Evolutionary conservation across 2,113 vertebrate species (phyloP).

Genomic region (Podilymbus podiceps): DNA sequence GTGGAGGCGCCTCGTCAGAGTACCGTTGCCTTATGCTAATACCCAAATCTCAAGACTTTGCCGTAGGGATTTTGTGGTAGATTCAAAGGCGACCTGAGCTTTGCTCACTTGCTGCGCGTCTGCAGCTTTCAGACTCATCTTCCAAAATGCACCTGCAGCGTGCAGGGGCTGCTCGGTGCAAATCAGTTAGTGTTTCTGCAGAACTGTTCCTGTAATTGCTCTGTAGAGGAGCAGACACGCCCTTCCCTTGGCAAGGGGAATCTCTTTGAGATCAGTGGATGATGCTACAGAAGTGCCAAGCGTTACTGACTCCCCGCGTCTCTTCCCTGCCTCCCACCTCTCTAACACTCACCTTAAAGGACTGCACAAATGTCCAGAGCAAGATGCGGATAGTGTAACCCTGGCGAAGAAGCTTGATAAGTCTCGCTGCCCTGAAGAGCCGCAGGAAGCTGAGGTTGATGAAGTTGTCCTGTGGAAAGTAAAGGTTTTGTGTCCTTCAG

Average conservation of each 20-base stretch:
- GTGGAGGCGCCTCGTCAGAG: background rate
- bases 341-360: constrained; percentile 86
- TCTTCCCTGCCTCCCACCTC: background rate
- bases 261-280: background rate
- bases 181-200: background rate
- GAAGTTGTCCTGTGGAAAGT: constrained; percentile 84
- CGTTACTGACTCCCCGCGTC: accelerated
- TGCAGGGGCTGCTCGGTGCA: background rate
- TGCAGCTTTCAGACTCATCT: background rate
- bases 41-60: accelerated
- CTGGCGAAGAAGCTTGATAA: constrained; percentile 94
- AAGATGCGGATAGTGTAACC: constrained; percentile 97
- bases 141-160: accelerated
- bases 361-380: constrained; percentile 97
- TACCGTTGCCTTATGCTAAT: accelerated
- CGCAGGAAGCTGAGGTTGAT: constrained; percentile 96
- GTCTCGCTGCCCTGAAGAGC: constrained; percentile 91
- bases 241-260: background rate
- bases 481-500: constrained; percentile 55
- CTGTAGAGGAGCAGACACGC: background rate
- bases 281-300: accelerated
- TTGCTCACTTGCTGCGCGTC: background rate
- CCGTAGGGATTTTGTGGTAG: background rate
- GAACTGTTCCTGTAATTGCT: background rate
- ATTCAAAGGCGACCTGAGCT: background rate